These are phyloP conservation scores for Chrosomus eos DNA, from an alignment of 2,797 vertebrate genomes.

Conservation along the genomic window DNA sequence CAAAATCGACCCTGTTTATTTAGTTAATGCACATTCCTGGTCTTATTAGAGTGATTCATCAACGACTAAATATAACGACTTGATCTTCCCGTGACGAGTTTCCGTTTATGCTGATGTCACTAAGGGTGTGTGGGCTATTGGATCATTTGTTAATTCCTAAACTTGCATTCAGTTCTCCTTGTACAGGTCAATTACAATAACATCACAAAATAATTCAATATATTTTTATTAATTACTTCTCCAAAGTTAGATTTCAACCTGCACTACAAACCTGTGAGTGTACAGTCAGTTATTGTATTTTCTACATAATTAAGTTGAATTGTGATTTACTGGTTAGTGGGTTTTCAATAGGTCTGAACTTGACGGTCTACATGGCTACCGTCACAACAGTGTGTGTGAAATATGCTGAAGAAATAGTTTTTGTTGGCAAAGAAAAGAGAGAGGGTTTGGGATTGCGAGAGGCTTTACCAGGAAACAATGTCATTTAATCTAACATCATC, in stretches of 20 bases:
- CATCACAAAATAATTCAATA: neutral
- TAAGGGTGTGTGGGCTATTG: neutral
- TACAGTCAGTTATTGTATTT: neutral
- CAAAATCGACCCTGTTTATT: neutral
- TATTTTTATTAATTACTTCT: neutral
- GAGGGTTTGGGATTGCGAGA: neutral
- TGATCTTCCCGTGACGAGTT: neutral
- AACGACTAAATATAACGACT: neutral
- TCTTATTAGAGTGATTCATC: neutral
- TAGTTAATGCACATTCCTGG: neutral
- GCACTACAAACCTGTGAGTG: neutral
- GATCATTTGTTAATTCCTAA: neutral
- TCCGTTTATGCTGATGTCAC: neutral
- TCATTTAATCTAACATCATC: neutral
- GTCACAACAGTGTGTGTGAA: constrained; percentile 4
- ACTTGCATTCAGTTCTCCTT: neutral
- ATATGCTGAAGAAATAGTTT: neutral
- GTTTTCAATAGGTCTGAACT: neutral
- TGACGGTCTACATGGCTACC: neutral
- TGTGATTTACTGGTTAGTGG: neutral
- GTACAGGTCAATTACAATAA: neutral
- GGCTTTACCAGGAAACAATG: neutral
- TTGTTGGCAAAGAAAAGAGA: neutral
- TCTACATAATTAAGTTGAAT: neutral
- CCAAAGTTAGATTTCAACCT: neutral